A percentile compares a stretch with the other conserved stretches of the same genome.
These are phyloP conservation scores for Epinephelus coioides DNA, from an alignment of 2,797 vertebrate genomes.

Conservation along the genomic window DNA sequence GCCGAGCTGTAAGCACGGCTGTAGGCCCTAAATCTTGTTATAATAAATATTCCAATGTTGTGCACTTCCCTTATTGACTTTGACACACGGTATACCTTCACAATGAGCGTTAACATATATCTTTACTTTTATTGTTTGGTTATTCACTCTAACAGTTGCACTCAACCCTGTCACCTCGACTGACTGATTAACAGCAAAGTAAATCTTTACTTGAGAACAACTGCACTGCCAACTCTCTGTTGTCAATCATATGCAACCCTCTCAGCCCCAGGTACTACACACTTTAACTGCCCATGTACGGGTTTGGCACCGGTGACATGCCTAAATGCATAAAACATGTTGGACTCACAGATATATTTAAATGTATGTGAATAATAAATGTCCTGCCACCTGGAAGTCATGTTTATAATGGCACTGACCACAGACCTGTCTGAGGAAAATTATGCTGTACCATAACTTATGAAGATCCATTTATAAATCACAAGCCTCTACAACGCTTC, in stretches of 20 bases:
- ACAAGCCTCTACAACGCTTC: slow-evolving; percentile 30
- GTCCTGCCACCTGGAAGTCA: slow-evolving; percentile 58
- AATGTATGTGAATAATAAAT: slow-evolving; percentile 72
- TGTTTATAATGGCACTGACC: slow-evolving; percentile 55
- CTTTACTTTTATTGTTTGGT: slow-evolving; percentile 18
- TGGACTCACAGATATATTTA: slow-evolving; percentile 46
- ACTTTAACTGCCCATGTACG: slow-evolving; percentile 15
- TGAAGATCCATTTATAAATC: slow-evolving; percentile 51
- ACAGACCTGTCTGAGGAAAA: slow-evolving; percentile 43
- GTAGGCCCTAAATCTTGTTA: neutral
- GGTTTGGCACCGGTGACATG: slow-evolving; percentile 24
- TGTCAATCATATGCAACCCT: slow-evolving; percentile 40
- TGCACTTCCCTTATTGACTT: slow-evolving; percentile 15
- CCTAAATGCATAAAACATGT: slow-evolving; percentile 64
- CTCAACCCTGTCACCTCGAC: neutral
- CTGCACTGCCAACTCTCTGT: slow-evolving; percentile 11
- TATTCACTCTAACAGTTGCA: slow-evolving; percentile 5
- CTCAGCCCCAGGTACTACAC: slow-evolving; percentile 33
- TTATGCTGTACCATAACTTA: slow-evolving; percentile 42
- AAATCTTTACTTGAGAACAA: slow-evolving; percentile 43
- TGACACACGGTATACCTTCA: neutral
- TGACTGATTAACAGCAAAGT: slow-evolving; percentile 31
- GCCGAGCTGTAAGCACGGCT: neutral
- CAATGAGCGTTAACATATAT: slow-evolving; percentile 12
- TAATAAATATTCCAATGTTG: neutral